These are phyloP conservation scores for Pituophis catenifer DNA, from an alignment of 2,113 vertebrate species.

Conservation along the genomic window DNA sequence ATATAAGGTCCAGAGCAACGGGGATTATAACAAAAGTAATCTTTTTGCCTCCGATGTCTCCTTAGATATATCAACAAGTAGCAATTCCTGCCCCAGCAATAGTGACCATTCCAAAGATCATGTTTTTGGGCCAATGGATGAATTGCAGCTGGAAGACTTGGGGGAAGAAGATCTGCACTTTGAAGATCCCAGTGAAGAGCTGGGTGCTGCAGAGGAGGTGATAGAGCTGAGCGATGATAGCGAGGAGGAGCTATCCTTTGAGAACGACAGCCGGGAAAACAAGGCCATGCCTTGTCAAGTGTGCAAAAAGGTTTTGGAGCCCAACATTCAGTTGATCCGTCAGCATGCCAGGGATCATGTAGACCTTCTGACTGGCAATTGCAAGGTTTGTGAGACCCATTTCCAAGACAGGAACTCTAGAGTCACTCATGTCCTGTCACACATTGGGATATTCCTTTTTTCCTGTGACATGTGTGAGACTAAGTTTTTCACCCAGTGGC, in stretches of 20 bases:
- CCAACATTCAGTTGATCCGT: constrained; percentile 82
- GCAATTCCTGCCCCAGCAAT: constrained; percentile 72
- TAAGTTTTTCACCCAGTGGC: constrained; percentile 89
- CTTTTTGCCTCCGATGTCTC: constrained; percentile 72
- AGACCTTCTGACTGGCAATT: constrained; percentile 77
- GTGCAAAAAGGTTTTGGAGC: constrained; percentile 80
- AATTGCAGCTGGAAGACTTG: constrained; percentile 76
- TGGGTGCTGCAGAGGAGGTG: constrained; percentile 80
- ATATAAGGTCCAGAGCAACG: constrained; percentile 75
- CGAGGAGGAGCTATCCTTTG: constrained; percentile 87
- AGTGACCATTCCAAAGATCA: constrained; percentile 72
- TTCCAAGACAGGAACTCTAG: constrained; percentile 80
- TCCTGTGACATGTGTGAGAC: constrained; percentile 91
- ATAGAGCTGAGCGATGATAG: constrained; percentile 94
- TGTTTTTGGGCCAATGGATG: constrained; percentile 73
- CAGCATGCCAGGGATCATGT: constrained; percentile 85
- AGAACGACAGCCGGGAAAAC: constrained; percentile 71
- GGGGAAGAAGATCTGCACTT: constrained; percentile 71
- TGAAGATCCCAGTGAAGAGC: constrained; percentile 73
- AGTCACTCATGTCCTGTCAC: constrained; percentile 82
- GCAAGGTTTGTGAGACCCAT: constrained; percentile 85
- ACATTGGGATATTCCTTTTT: constrained; percentile 91
- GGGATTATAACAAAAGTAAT: constrained; percentile 68
- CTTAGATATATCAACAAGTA: constrained; percentile 64
- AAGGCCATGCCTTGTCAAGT: constrained; percentile 81